phyloP scores from a whole-genome alignment of 2,888 invertebrate genomes.

The Meiosimyza decipiens region DNA sequence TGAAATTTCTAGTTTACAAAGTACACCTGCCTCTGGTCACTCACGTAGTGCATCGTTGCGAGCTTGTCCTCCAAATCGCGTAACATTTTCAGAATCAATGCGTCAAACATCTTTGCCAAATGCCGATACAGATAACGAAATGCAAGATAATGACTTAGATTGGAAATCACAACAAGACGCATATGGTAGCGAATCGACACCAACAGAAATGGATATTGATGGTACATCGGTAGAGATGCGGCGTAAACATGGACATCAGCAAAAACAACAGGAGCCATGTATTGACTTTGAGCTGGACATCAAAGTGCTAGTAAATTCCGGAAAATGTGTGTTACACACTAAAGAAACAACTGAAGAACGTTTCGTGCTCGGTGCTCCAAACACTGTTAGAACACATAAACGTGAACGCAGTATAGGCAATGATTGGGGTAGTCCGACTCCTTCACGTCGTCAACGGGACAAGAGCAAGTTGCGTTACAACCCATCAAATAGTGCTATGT shows the following conservation, averaged over 20 bases:
- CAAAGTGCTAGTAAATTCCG: slow-evolving; percentile 95
- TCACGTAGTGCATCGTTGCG: slow-evolving; percentile 78
- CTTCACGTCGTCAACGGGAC: slow-evolving; percentile 63
- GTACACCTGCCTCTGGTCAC: slow-evolving; percentile 78
- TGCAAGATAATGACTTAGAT: slow-evolving; percentile 68
- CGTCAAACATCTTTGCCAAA: slow-evolving; percentile 82
- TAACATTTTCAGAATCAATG: slow-evolving; percentile 67
- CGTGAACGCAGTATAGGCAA: slow-evolving; percentile 64
- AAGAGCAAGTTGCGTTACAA: slow-evolving; percentile 66
- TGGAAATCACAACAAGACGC: slow-evolving; percentile 53
- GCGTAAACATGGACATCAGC: slow-evolving; percentile 68
- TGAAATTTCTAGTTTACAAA: slow-evolving; percentile 67
- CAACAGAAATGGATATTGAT: slow-evolving; percentile 72
- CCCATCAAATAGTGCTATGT: slow-evolving; percentile 67
- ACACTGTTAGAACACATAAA: slow-evolving; percentile 61
- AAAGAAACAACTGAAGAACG: slow-evolving; percentile 76
- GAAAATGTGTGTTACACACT: slow-evolving; percentile 96
- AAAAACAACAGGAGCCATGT: slow-evolving; percentile 78
- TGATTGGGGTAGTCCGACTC: slow-evolving; percentile 70
- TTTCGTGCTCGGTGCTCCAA: slow-evolving; percentile 70
- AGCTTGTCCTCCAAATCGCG: slow-evolving; percentile 67
- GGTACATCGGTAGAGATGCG: slow-evolving; percentile 74
- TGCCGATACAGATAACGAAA: slow-evolving; percentile 76
- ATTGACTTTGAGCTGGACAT: slow-evolving; percentile 97
- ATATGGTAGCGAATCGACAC: slow-evolving; percentile 55